A percentile compares a stretch with the other conserved stretches of the same genome.
These are phyloP conservation scores for Neostethus bicornis DNA, from an alignment of 2,797 vertebrate species.

Conservation along the genomic window DNA sequence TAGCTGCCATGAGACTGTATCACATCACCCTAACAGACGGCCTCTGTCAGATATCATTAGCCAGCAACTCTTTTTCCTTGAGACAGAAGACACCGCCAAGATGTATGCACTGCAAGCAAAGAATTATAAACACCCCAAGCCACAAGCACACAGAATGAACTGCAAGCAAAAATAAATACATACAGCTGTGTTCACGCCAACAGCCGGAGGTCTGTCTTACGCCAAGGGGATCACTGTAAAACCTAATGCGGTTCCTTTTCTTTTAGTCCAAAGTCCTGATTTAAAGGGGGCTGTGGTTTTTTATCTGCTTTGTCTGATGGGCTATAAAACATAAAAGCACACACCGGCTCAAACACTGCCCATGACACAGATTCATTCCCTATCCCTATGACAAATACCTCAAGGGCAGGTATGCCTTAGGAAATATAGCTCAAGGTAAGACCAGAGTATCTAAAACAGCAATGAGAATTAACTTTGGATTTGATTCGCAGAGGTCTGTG, in stretches of 20 bases:
- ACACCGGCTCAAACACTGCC: conserved; percentile 10
- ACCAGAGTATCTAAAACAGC: conserved; percentile 39
- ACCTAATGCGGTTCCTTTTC: conserved; percentile 5
- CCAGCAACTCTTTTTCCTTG: conserved; percentile 71
- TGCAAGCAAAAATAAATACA: conserved; percentile 18
- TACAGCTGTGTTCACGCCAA: conserved; percentile 27
- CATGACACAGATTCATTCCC: conserved; percentile 44
- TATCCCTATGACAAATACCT: conserved; percentile 61
- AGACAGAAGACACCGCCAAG: conserved; percentile 62
- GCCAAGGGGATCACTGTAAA: conserved; percentile 6
- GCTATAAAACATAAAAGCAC: conserved; percentile 14
- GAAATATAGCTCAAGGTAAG: conserved; percentile 57
- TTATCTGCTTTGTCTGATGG: conserved; percentile 14
- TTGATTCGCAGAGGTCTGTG: not conserved
- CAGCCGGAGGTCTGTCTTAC: conserved; percentile 1
- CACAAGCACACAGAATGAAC: conserved; percentile 25
- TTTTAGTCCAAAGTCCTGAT: not conserved
- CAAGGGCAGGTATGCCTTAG: conserved; percentile 31
- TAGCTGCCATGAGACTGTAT: conserved; percentile 54
- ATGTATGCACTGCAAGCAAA: conserved; percentile 36
- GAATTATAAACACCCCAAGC: conserved; percentile 31
- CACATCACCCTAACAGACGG: conserved; percentile 77
- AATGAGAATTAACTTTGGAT: conserved; percentile 21
- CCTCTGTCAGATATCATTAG: conserved; percentile 79
- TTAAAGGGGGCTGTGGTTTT: conserved; percentile 1